A percentile compares a stretch with the other conserved stretches of the same genome.
phyloP scores from a whole-genome alignment of 2,888 invertebrate genomes.

The Tubulanus polymorphus region DNA sequence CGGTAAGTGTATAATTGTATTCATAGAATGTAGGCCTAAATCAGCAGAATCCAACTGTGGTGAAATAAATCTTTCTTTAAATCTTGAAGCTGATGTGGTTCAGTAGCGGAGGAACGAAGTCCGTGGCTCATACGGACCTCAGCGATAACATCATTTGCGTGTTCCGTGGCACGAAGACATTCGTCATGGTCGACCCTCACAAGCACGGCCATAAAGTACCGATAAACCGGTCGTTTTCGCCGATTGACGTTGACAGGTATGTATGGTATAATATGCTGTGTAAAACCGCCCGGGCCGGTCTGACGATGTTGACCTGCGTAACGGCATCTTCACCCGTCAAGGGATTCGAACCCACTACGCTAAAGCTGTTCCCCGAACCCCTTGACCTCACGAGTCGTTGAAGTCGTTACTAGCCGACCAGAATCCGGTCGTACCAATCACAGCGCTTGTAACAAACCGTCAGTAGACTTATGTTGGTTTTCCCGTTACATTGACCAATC shows the following conservation, averaged over 20 bases:
- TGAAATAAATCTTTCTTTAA: not conserved
- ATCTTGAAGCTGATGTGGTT: slow-evolving; percentile 46
- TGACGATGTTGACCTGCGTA: no score
- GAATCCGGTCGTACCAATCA: no score
- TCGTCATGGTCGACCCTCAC: slow-evolving; percentile 43
- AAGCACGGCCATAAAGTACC: slow-evolving; percentile 31
- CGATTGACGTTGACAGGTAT: slow-evolving; percentile 47
- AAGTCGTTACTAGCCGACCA: no score
- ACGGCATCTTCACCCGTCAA: no score
- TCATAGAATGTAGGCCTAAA: not conserved
- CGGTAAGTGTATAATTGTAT: slow-evolving; percentile 28
- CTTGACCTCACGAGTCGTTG: no score
- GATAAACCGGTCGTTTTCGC: slow-evolving; percentile 43
- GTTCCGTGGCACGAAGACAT: slow-evolving; percentile 40
- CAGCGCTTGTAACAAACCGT: no score
- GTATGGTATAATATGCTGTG: no score
- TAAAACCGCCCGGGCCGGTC: no score
- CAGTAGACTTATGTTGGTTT: no score
- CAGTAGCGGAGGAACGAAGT: slow-evolving; percentile 51
- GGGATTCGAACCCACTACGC: no score
- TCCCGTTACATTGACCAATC: no score
- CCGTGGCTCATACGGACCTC: slow-evolving; percentile 50
- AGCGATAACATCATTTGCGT: slow-evolving; percentile 52
- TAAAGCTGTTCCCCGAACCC: no score
- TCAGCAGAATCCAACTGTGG: not conserved